phyloP scores from a whole-genome alignment of 2,888 invertebrate species.

The Nomada ferruginata region DNA sequence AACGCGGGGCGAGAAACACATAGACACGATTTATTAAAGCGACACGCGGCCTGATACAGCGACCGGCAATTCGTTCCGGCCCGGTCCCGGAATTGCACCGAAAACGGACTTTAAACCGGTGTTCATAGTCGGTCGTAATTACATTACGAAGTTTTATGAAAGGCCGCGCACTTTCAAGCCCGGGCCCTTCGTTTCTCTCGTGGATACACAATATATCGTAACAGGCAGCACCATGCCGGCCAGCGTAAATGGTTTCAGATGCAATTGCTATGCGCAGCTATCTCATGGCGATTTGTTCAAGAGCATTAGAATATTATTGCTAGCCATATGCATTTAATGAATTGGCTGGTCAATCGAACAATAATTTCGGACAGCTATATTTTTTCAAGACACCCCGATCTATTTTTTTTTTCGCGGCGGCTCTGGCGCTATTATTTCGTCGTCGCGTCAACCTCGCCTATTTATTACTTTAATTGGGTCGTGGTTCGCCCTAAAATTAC shows the following conservation, averaged over 20 bases:
- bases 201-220: conserved; percentile 17
- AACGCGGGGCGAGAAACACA: conserved; percentile 1
- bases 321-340: background rate
- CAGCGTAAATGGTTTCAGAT: conserved; percentile 30
- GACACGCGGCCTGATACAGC: conserved; percentile 31
- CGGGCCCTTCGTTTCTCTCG: conserved; percentile 12
- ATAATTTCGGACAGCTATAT: too few relatives aligned
- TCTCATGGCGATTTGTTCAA: conserved; percentile 14
- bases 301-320: conserved; percentile 33
- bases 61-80: conserved; percentile 32
- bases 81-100: conserved; percentile 35
- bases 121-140: conserved; percentile 51
- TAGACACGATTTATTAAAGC: conserved; percentile 40
- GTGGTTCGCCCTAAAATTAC: conserved; percentile 50
- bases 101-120: conserved; percentile 38
- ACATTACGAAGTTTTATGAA: conserved; percentile 55
- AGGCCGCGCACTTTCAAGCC: background rate
- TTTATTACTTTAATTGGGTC: conserved; percentile 65
- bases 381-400: too few relatives aligned
- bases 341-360: too few relatives aligned
- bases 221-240: background rate
- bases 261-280: background rate
- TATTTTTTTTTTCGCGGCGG: too few relatives aligned
- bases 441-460: conserved; percentile 47
- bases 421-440: conserved; percentile 20